Conservation (phyloP, 2,113 vertebrate genomes). For the Trichechus manatus region DNA sequence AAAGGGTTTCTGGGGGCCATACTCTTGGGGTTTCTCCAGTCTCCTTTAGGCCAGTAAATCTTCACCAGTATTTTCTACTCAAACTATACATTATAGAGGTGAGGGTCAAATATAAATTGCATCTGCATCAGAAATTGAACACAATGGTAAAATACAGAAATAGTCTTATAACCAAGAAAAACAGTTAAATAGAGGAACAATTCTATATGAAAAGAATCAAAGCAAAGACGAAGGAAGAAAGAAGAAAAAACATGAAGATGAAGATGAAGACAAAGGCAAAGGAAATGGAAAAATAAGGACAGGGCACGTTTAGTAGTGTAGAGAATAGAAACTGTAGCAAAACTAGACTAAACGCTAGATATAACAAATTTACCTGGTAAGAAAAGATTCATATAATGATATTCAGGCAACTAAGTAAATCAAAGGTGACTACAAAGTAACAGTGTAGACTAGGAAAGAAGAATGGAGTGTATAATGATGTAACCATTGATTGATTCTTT, state of each 20-base stretch:
- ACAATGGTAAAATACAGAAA: constrained; percentile 52
- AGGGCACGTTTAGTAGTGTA: neutral
- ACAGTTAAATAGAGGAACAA: constrained; percentile 57
- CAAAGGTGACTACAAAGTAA: constrained; percentile 29
- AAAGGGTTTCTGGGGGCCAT: no score
- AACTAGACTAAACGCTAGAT: constrained; percentile 16
- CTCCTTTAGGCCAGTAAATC: no score
- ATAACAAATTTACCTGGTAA: constrained; percentile 31
- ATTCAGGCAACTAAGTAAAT: constrained; percentile 31
- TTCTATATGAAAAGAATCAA: constrained; percentile 12
- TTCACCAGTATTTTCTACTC: constrained; percentile 59
- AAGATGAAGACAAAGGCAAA: neutral
- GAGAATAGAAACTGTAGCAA: neutral
- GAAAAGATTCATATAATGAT: constrained; percentile 2
- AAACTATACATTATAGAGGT: constrained; percentile 67
- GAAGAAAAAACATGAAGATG: neutral
- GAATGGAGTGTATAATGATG: constrained; percentile 12
- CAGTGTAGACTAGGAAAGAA: neutral
- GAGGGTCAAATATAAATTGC: constrained; percentile 53
- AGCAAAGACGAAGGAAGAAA: neutral
- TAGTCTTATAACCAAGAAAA: constrained; percentile 50
- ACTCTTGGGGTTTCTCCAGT: no score
- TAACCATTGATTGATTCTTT: neutral
- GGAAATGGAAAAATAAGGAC: neutral
- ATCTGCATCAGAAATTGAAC: constrained; percentile 54